These are phyloP conservation scores for Thinocorus orbignyianus DNA, from an alignment of 2,113 vertebrate species.

Conservation along the genomic window DNA sequence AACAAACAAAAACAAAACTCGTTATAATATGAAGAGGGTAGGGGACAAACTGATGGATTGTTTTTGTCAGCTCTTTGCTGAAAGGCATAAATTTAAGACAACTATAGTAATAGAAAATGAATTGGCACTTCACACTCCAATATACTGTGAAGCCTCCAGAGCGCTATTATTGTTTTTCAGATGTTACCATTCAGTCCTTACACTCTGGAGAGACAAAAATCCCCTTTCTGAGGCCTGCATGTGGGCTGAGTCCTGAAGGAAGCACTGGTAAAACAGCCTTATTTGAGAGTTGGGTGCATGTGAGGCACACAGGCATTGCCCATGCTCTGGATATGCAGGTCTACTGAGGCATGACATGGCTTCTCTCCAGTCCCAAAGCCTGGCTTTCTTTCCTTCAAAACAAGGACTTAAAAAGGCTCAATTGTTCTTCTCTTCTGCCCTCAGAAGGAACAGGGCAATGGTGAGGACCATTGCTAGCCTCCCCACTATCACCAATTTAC, in stretches of 20 bases:
- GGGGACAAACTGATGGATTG: not conserved
- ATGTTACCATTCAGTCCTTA: not conserved
- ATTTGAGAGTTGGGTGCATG: not conserved
- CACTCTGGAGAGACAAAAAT: not conserved
- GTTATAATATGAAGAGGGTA: not conserved
- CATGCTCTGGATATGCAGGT: not conserved
- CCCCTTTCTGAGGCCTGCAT: not conserved
- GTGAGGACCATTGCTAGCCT: not conserved
- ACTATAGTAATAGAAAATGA: not conserved
- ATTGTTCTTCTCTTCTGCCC: not conserved
- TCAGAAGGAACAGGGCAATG: not conserved
- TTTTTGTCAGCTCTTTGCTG: not conserved
- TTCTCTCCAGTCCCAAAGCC: accelerated
- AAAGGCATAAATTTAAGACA: not conserved
- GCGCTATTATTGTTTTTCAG: not conserved
- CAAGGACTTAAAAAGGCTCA: not conserved
- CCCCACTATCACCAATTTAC: not conserved
- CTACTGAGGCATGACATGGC: not conserved
- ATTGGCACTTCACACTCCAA: not conserved
- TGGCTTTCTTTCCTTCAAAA: not conserved
- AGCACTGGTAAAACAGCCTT: not conserved
- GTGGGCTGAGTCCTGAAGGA: not conserved
- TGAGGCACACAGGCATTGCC: not conserved
- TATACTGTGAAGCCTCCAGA: not conserved
- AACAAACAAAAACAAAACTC: not conserved